Conservation (phyloP, 1,140 invertebrate genomes). For the Lasioglossum albipes region DNA sequence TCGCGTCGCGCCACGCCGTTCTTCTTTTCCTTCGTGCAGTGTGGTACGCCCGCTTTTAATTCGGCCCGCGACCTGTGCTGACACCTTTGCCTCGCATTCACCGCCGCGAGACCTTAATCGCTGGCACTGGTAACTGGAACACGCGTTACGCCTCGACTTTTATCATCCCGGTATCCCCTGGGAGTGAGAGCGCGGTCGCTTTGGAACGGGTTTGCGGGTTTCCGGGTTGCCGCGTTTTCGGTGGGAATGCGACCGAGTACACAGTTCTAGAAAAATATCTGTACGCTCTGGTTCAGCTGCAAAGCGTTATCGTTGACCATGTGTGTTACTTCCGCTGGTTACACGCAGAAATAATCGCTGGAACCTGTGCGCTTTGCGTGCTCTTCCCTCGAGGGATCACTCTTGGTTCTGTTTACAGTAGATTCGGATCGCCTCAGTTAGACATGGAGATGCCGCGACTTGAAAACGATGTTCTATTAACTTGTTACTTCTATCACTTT, state of each 20-base stretch:
- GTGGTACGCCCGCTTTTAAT: conserved; percentile 45
- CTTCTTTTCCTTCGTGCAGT: conserved; percentile 49
- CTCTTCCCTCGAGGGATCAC: too few relatives aligned
- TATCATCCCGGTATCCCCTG: neutral
- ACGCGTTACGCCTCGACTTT: neutral
- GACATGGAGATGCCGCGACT: too few relatives aligned
- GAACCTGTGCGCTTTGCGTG: too few relatives aligned
- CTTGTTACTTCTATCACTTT: too few relatives aligned
- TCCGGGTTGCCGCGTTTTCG: conserved; percentile 6
- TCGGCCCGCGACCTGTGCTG: conserved; percentile 23
- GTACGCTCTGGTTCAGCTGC: neutral
- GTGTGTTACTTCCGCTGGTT: too few relatives aligned
- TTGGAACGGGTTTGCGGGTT: neutral
- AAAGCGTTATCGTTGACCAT: too few relatives aligned
- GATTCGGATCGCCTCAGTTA: too few relatives aligned
- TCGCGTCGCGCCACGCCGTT: conserved; percentile 58
- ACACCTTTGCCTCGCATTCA: conserved; percentile 1
- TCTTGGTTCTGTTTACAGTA: too few relatives aligned
- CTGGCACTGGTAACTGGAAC: conserved; percentile 22
- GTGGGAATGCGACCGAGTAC: neutral
- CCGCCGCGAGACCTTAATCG: conserved; percentile 27
- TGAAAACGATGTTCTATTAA: too few relatives aligned
- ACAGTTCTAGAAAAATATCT: neutral
- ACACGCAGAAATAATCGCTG: too few relatives aligned
- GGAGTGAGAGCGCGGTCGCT: neutral